Evolutionary conservation across 2,113 vertebrate genomes (phyloP).

Genomic region (Pomatorhinus ruficollis): DNA sequence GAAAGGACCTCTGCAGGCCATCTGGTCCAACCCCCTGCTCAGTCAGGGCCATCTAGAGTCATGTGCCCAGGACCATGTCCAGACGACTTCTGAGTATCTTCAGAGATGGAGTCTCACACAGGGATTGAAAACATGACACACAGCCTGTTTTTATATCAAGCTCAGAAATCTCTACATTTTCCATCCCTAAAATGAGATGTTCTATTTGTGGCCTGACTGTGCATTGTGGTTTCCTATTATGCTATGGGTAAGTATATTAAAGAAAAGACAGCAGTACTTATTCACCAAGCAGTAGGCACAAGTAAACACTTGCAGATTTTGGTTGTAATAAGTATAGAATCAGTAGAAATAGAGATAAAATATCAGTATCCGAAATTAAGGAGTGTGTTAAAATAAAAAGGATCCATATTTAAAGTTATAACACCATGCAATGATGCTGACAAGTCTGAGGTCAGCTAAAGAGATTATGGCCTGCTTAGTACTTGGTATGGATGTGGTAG

Average conservation of each 20-base stretch:
- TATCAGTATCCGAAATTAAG: not conserved
- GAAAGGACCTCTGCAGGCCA: not conserved
- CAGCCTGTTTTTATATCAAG: rapidly evolving
- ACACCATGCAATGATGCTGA: not conserved
- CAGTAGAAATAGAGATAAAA: not conserved
- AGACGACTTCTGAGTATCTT: not conserved
- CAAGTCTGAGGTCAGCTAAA: not conserved
- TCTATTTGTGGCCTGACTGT: not conserved
- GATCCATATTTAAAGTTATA: not conserved
- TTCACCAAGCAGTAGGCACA: not conserved
- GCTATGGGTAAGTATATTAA: not conserved
- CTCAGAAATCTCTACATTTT: not conserved
- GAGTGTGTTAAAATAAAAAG: not conserved
- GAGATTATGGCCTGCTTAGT: not conserved
- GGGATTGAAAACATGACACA: not conserved
- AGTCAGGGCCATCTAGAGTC: not conserved
- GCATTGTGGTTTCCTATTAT: not conserved
- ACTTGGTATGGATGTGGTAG: not conserved
- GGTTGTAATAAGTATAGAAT: not conserved
- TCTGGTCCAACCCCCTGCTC: not conserved
- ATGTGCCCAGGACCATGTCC: not conserved
- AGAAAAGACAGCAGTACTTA: not conserved
- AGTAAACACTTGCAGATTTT: not conserved
- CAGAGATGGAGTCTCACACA: not conserved
- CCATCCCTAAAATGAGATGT: not conserved